Base-by-base conservation (phyloP, 2,888 invertebrate species). In the Sclerodermus sp. region DNA sequence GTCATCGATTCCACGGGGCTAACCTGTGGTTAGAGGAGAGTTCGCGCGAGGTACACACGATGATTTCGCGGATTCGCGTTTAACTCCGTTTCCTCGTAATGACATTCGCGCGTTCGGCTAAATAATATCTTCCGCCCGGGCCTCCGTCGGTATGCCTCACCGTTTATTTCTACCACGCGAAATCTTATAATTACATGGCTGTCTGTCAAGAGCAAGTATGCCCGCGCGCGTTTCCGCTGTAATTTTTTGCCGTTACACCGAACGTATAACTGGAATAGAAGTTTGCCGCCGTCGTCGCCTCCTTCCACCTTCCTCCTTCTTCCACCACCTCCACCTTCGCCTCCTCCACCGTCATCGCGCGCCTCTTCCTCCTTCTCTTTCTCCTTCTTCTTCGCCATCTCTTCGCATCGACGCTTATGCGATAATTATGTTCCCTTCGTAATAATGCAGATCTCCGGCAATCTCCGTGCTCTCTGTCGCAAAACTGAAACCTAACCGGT, bases 111-210 rank as follows among this genome's bases (percentile, higher is more conserved):
- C 39, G 45, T 18, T 29, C 47, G 48, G 49, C 52, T 55, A 57
- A 61, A 64, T 58, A 49, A 51, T 45, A 54, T 60, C 58, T 54
- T 15, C 10, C 30, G 30, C 16, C 14, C 14, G 15, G 41, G 30
- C 30, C 40, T 57, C 60, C 55, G 60, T 53, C 55, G 23, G 53
- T 38, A 13, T 18, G 47, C 34, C 48, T 43, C 54, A 49, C 48
- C 31, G 31, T 32, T 45, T 57, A 53, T 42, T 49, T 51, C 49
- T 49, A 49, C 42, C 56, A 31, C 9, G 23, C 31, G 50, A 53
- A 66, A 67, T 57, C 58, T 57, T 53, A 62, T 67, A 67, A 67
- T 67, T 55, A 61, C 49, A 61, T 46, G 45, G 50, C 46, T 54
- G 58, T 44, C 46, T 40, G 44, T 42, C 45, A 55, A 52, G 45